These are phyloP conservation scores for Conus betulinus DNA, from an alignment of 1,140 invertebrate species.

Conservation along the genomic window DNA sequence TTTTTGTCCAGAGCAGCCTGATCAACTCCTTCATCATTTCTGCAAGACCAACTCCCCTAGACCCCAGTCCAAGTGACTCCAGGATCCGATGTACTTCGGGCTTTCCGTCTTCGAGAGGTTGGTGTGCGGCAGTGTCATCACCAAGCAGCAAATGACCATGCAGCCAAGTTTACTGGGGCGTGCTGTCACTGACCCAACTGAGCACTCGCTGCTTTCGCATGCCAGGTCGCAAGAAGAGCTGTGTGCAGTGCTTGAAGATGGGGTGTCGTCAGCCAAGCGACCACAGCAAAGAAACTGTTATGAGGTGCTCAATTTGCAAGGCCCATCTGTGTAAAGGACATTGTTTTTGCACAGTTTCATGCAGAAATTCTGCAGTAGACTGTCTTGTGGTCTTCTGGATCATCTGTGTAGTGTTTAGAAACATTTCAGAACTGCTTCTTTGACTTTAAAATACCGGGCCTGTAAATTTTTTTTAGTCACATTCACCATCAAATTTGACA, in stretches of 20 bases:
- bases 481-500: no score
- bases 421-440: no score
- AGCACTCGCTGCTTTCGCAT: not conserved
- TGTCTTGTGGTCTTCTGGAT: no score
- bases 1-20: not conserved
- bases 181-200: not conserved
- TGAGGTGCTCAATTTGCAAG: not conserved
- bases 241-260: not conserved
- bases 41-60: not conserved
- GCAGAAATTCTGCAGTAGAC: no score
- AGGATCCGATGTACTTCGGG: not conserved
- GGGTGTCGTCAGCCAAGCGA: not conserved
- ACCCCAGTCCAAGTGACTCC: no score
- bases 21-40: slow-evolving; percentile 14
- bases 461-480: no score
- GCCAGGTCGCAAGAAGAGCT: not conserved
- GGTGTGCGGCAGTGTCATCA: not conserved
- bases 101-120: not conserved
- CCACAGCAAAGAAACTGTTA: not conserved
- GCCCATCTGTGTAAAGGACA: not conserved
- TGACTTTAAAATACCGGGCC: no score
- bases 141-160: not conserved
- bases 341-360: slow-evolving; percentile 9
- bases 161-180: not conserved
- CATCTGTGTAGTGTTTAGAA: no score